Evolutionary conservation across 2,113 vertebrate species (phyloP), one percentile per base, ranked within the genome.

Genomic region (Thamnaconus septentrionalis): DNA sequence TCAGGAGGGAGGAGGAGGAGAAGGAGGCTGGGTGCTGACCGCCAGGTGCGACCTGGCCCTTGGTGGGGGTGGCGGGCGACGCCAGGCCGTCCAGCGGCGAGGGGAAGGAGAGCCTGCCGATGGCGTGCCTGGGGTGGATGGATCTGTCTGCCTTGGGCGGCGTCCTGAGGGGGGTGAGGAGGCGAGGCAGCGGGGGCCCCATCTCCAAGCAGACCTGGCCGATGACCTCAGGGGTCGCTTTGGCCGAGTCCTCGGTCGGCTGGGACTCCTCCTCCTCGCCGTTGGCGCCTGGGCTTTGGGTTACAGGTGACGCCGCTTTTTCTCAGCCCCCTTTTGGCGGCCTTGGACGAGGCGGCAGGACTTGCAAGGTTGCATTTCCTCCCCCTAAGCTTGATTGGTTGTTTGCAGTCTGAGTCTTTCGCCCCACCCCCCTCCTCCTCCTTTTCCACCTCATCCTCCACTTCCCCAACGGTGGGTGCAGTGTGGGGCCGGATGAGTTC

Each of bases 181-280:
- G 71, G 3, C 94, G 93, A 3, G 94, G 97, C 49, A 98, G 83
- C 0, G 96, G 96, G 3, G 93, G 92, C 5, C 97, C 97, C 90
- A 99, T 93, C 81, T 96, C 94, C 61, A 86, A 85, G 47, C 90
- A 90, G 12, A 96, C 93, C 62, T 88, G 85, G 53, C 83, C 88
- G 44, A 98, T 84, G 0, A 69, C 87, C 56, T 94, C 91, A 0
- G 86, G 53, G n/a, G 85, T 84, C 12, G 62, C 51, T 43, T 85
- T 66, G 52, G 72, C 76, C 51, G 80, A 80, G 43, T 77, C 44
- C 41, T 81, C 42, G 2, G 82, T 53, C 18, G 84, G 71, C 45
- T 46, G 58, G 4, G 52, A 10, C 1, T 66, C 42, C 11, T 40
- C 43, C 9, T 69, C 59, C 45, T 7, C 9, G 5, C 43, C 72